Base-by-base conservation (phyloP, 2,888 invertebrate species). In the Xestia ashworthii region DNA sequence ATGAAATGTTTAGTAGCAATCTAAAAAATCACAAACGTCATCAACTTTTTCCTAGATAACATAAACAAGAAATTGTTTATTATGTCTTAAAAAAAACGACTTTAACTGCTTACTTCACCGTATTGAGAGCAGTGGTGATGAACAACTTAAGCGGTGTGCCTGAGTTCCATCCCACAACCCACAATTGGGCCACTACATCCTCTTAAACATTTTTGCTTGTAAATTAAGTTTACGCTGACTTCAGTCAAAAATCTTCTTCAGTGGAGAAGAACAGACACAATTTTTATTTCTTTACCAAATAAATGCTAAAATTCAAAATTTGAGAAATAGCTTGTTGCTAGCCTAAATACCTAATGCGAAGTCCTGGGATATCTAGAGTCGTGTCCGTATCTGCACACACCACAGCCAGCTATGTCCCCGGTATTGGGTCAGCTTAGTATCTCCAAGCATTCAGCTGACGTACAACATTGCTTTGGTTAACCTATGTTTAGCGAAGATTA, bases 401-500 rank as follows among this genome's bases (percentile, higher is more conserved):
- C 81, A 71, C 74, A 83, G 46, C n/a, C n/a, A 58, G 65, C 11
- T 79, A 80, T 69, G 75, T 58, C 5, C 32, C 58, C n/a, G n/a
- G 44, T 81, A 80, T 58, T 65, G 60, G 70, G 48, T 41, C 32
- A 48, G 12, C 38, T 0, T 32, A 64, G 77, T 50, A 48, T 60
- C 53, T 76, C 55, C n/a, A 71, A 71, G 84, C 55, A 83, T 84
- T 84, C 60, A 71, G 38, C 44, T 25, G 76, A 46, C 12, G 44
- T 16, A 60, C 44, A n/a, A 55, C 60, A 84, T 81, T 55, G 81
- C 48, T 69, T 62, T 46, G 77, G 81, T 66, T 66, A 77, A 60
- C 67, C 65, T 53, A 53, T 16, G 25, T 60, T 25, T 3, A 60
- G 38, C 14, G 4, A 3, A 25, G 38, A 69, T 50, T 6, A 22